Conservation (phyloP, 1,140 invertebrate species). For the Anastatus disparis region DNA sequence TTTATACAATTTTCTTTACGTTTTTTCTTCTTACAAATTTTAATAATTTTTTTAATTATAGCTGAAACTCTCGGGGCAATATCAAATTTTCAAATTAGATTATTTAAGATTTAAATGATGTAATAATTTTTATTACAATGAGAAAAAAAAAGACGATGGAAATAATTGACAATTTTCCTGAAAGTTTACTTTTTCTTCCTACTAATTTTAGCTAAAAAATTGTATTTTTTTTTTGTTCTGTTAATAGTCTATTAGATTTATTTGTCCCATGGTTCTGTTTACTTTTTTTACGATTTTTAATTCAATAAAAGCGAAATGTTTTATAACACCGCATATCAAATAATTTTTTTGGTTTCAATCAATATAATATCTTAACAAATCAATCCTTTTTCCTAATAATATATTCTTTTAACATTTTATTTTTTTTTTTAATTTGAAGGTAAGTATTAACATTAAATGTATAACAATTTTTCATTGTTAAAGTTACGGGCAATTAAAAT, state of each 20-base stretch:
- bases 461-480: too few species aligned
- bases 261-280: slow-evolving; percentile 27
- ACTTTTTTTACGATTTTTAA: slow-evolving; percentile 30
- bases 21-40: neutral
- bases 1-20: neutral
- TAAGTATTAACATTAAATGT: too few species aligned
- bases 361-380: too few species aligned
- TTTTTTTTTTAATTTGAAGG: too few species aligned
- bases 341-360: too few species aligned
- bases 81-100: neutral
- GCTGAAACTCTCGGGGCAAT: neutral
- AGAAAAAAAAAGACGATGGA: too few species aligned
- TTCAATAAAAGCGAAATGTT: slow-evolving; percentile 27
- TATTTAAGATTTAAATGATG: neutral
- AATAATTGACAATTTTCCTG: too few species aligned
- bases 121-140: slow-evolving; percentile 11
- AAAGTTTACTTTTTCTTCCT: slow-evolving; percentile 2
- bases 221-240: slow-evolving; percentile 24
- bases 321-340: slow-evolving; percentile 18
- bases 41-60: neutral
- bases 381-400: too few species aligned
- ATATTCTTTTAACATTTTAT: too few species aligned
- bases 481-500: too few species aligned
- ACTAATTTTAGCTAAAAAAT: slow-evolving; percentile 9
- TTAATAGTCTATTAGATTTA: slow-evolving; percentile 27